Base-by-base conservation (phyloP, 2,888 invertebrate genomes). In the Elysia crispata region DNA sequence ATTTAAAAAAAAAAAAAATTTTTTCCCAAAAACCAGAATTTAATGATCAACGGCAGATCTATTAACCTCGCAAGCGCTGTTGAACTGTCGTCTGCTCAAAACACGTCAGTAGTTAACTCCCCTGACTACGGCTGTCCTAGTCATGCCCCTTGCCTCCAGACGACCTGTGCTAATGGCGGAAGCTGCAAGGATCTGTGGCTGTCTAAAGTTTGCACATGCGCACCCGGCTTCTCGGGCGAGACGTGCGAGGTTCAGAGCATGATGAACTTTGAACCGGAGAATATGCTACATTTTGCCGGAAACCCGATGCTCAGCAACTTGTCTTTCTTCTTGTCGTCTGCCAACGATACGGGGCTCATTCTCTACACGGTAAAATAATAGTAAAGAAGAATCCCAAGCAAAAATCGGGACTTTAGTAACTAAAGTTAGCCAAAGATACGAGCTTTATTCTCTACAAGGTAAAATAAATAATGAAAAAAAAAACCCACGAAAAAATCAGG, bases 61-160 rank as follows among this genome's bases (percentile, higher is more conserved):
- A 78, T 89, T n/a, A 88, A 83, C 77, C 81, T 90, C 23, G 80
- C 80, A 28, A 13, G 50, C 80, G 49, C 81, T 81, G 28, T 28
- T 8, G 69, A 79, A 41, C 64, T 49, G 50, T 73, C 66, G 31
- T 57, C 49, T 15, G 18, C 57, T 18, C 1, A 11, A 41, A 66
- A 30, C 30, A 20, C 72, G 15, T 13, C 31, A 8, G 28, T 23
- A 11, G 49, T 62, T 28, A 74, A 30, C 31, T 57, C 62, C 96
- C 0, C 97, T 97, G 92, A 97, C 96, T 89, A 97, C 97, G 92
- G 90, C 3, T 90, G 90, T 81, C 95, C 95, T 91, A 95, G 96
- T 77, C 96, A 98, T 88, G 96, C 97, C 92, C 95, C 97, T 91
- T 98, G 98, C 89, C 96, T 97, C 91, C 96, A 96, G 73, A 94